Evolutionary conservation across 2,888 invertebrate genomes (phyloP), one percentile per base, ranked within the genome.

Genomic region (Rhingia campestris): DNA sequence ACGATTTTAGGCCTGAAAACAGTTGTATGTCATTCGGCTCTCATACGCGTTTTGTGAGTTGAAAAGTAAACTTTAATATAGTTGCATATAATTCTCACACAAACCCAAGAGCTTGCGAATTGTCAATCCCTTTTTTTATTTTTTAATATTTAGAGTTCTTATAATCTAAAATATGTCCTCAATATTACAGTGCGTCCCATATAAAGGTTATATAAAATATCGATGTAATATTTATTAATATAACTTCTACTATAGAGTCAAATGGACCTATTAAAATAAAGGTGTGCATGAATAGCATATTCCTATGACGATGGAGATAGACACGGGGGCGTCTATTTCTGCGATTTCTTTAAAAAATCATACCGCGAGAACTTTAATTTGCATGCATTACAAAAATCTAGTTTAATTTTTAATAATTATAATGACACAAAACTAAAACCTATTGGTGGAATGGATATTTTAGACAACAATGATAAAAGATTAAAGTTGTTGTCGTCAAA

Each of bases 251-350:
- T 32, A 39, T 37, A 64, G 72, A 72, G 22, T 43, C 47, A 7
- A 66, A 59, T n/a, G 64, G 72, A 14, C 73, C 70, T 43, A 58
- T 81, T 37, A 64, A 7, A 51, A 58, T 73, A 4, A 58, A 4
- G 2, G 54, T 81, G 1, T 51, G 47, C 39, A 12, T 56, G 43
- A 66, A 41, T 37, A 14, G 54, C n/a, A n/a, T 12, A 4, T 70
- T 45, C 51, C 33, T 39, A 54, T 81, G 45, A 14, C 51, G 43
- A 77, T 84, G 86, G 69, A 82, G 63, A 41, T 86, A n/a, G 81
- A 86, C 43, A 86, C 73, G 9, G 85, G 81, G 2, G 70, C 85
- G 2, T 66, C 61, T 37, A 67, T 67, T 51, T 79, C 45, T 7
- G 85, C 72, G 7, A 81, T 86, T 35, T 81, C 86, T 4, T 51